Conservation (phyloP, 1,140 invertebrate genomes). For the Pararge aegeria region DNA sequence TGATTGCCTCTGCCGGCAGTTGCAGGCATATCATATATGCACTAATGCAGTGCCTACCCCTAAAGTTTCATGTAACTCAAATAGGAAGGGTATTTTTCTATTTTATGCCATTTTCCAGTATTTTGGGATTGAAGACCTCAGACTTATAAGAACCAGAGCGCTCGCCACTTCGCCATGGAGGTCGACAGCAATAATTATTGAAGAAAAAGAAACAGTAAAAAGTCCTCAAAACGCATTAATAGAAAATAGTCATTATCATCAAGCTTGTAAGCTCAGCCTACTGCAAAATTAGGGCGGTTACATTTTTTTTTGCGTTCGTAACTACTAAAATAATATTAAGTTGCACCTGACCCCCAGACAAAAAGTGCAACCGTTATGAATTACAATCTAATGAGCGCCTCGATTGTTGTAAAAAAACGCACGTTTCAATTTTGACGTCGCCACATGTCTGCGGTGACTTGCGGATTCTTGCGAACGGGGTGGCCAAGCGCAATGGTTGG, state of each 20-base stretch:
- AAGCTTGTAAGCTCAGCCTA: background rate
- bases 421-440: constrained; percentile 55
- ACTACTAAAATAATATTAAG: constrained; percentile 15
- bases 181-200: too few relatives aligned
- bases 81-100: too few relatives aligned
- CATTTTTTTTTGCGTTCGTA: background rate
- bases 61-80: too few relatives aligned
- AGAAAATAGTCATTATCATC: constrained; percentile 3
- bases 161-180: too few relatives aligned
- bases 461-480: constrained; percentile 31
- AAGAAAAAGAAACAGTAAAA: background rate
- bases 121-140: too few relatives aligned
- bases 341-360: constrained; percentile 45
- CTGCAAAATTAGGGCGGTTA: background rate
- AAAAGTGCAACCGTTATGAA: constrained; percentile 63
- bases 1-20: too few relatives aligned
- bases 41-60: too few relatives aligned
- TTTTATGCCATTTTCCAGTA: too few relatives aligned
- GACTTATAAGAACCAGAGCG: too few relatives aligned
- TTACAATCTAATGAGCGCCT: constrained; percentile 64
- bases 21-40: too few relatives aligned
- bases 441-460: constrained; percentile 69
- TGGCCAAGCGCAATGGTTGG: background rate
- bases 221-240: background rate
- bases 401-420: constrained; percentile 49